Percentiles rank a stretch among this genome's conserved stretches.
phyloP scores from a whole-genome alignment of 2,113 vertebrate genomes.

The Archocentrus centrarchus region DNA sequence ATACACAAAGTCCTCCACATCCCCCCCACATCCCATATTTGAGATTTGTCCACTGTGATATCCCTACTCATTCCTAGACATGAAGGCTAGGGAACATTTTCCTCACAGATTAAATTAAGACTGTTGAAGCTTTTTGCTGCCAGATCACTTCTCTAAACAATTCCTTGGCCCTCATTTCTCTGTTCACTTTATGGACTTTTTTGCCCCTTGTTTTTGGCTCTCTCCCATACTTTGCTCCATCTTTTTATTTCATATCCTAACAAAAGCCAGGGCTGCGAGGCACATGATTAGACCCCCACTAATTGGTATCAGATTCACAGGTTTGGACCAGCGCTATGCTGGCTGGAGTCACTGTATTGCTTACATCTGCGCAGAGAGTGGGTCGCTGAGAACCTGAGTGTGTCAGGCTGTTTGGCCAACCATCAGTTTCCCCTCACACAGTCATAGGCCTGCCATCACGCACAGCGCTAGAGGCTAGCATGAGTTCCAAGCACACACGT shows the following conservation, averaged over 20 bases:
- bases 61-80: constrained; percentile 13
- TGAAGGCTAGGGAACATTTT: constrained; percentile 49
- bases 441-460: constrained; percentile 57
- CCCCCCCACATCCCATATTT: constrained; percentile 13
- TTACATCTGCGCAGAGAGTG: constrained; percentile 67
- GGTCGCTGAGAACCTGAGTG: constrained; percentile 47
- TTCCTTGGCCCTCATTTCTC: constrained; percentile 50
- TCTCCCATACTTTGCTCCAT: constrained; percentile 41
- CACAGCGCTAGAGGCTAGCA: constrained; percentile 38
- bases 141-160: constrained; percentile 73
- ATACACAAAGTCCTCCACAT: not conserved
- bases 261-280: constrained; percentile 68
- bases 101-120: constrained; percentile 66
- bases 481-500: constrained; percentile 33
- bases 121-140: constrained; percentile 55
- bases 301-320: constrained; percentile 82
- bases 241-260: constrained; percentile 51
- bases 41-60: constrained; percentile 28
- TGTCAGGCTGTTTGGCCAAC: constrained; percentile 61
- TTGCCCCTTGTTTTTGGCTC: constrained; percentile 27
- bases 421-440: constrained; percentile 55
- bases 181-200: constrained; percentile 29
- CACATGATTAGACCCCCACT: constrained; percentile 74
- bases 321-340: constrained; percentile 63
- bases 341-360: constrained; percentile 64